Base-by-base conservation (phyloP, 2,113 vertebrate species). In the Martes martes region DNA sequence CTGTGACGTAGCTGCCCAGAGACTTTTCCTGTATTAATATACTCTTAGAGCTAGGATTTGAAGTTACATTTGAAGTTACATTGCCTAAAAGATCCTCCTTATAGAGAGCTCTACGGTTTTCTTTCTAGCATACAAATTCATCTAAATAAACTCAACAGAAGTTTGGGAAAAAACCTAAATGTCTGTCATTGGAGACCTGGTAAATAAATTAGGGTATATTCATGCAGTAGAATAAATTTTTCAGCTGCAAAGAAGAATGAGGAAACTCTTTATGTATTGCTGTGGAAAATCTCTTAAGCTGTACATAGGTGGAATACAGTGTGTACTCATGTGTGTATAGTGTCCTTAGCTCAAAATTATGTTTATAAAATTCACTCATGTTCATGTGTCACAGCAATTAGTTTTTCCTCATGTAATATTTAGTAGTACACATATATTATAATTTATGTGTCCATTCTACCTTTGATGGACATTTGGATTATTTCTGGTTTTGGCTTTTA, bases 141-240 rank as follows among this genome's bases (percentile, higher is more conserved):
- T 95, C 95, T 86, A 93, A 95, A 83, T 88, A 57, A 87, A 89
- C 39, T 82, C 45, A 71, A 59, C 39, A 91, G 18, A 94, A 84
- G 33, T 94, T 96, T 76, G 33, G 61, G 73, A 82, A 83, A 78
- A 78, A 93, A 83, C 16, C 10, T 93, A 52, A 93, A 33, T 79
- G 52, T 52, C 45, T 15, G 61, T 59, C n/a, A 67, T 26, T 67
- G 67, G 80, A 76, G 63, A 97, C 33, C 65, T 91, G 50, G 45
- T 94, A 94, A 50, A 59, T 65, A 63, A 79, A 36, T 74, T 61
- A 82, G 13, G 19, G 14, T 59, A 67, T 74, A 79, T 89, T 97
- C 31, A 57, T 74, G 19, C 42, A 94, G 42, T 61, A 85, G 79
- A 57, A 55, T 89, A 82, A 55, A 42, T 92, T 78, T 89, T 86